Percentiles rank a stretch among this genome's conserved stretches.
phyloP scores from a whole-genome alignment of 2,888 invertebrate genomes.

The Plebejus anna region DNA sequence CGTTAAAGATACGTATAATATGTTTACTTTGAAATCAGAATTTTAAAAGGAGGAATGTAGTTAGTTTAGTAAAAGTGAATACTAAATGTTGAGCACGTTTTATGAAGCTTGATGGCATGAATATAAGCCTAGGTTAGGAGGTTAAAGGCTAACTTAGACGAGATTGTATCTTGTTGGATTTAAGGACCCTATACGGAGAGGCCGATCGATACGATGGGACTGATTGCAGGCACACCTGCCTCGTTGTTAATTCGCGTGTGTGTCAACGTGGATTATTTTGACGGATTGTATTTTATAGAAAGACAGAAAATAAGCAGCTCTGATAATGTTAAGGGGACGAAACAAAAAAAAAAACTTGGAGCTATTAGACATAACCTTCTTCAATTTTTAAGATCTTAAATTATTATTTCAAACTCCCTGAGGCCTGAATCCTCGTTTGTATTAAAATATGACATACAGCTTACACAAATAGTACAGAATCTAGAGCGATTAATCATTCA shows the following conservation, averaged over 20 bases:
- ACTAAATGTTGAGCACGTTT: slow-evolving; percentile 2
- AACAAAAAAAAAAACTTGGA: no score
- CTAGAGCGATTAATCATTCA: neutral
- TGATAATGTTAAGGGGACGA: no score
- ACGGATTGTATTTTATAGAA: no score
- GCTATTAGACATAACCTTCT: no score
- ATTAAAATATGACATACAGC: neutral
- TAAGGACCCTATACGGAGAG: neutral
- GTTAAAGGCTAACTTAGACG: neutral
- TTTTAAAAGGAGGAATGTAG: neutral
- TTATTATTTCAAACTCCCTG: no score
- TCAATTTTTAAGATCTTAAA: no score
- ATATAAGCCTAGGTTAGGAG: slow-evolving; percentile 7
- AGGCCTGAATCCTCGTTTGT: no score
- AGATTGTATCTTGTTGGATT: neutral
- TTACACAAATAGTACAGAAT: neutral
- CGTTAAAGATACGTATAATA: slow-evolving; percentile 18
- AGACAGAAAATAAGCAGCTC: no score
- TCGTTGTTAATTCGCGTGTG: no score
- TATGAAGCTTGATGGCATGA: neutral
- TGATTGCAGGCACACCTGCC: no score
- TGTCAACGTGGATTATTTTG: no score
- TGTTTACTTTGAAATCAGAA: slow-evolving; percentile 15
- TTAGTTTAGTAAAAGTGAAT: slow-evolving; percentile 5
- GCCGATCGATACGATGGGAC: no score